These are phyloP conservation scores for Caenorhabditis sinica DNA, from an alignment of 2,888 invertebrate genomes.

Conservation along the genomic window DNA sequence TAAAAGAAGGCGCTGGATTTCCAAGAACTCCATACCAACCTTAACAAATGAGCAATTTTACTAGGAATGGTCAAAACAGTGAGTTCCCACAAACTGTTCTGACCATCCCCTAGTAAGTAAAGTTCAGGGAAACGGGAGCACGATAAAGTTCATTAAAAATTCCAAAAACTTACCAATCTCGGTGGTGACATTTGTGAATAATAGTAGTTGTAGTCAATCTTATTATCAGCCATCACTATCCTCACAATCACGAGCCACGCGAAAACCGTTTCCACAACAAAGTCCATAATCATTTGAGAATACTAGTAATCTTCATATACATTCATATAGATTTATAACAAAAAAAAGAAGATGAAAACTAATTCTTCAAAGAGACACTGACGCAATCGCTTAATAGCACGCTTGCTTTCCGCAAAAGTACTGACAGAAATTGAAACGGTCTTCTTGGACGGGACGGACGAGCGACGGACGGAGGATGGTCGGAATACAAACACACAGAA, in stretches of 20 bases:
- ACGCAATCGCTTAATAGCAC: slow-evolving; percentile 56
- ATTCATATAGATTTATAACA: not conserved
- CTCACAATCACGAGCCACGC: not conserved
- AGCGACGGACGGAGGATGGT: slow-evolving; percentile 22
- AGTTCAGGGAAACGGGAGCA: too few relatives aligned
- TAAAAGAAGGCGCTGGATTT: too few relatives aligned
- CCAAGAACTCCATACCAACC: too few relatives aligned
- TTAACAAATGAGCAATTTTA: too few relatives aligned
- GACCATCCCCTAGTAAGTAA: too few relatives aligned
- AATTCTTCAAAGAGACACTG: slow-evolving; percentile 43
- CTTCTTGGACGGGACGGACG: not conserved
- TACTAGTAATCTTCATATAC: not conserved
- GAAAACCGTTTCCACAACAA: not conserved
- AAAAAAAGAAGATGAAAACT: not conserved
- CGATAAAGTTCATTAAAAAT: too few relatives aligned
- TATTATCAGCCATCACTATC: slow-evolving; percentile 3
- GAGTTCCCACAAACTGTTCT: too few relatives aligned
- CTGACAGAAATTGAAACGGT: not conserved
- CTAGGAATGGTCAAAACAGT: too few relatives aligned
- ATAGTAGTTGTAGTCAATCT: slow-evolving; percentile 42
- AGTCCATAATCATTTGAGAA: not conserved
- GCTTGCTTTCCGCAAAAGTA: not conserved
- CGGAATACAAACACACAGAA: slow-evolving; percentile 35
- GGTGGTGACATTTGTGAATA: slow-evolving; percentile 51
- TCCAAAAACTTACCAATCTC: slow-evolving; percentile 39